Base-by-base conservation (phyloP, 2,888 invertebrate species). In the Tromatobia lineatoria region DNA sequence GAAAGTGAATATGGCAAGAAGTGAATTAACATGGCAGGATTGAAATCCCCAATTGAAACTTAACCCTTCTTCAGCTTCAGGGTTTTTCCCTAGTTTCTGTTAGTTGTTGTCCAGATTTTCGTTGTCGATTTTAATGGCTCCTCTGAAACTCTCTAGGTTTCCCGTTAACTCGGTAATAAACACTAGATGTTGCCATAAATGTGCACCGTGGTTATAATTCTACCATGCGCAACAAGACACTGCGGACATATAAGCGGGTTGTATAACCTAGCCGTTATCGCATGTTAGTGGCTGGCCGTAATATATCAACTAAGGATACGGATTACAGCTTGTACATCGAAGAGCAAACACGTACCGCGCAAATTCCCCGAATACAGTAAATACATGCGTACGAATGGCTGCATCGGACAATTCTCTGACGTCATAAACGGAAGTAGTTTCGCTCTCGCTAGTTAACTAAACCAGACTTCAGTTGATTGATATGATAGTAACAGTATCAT, bases 231-330 rank as follows among this genome's bases (percentile, higher is more conserved):
- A 13, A 54, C 54, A 54, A 23, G 11, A 20, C 54, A 50, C 54
- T 50, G 45, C 11, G 50, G 3, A 64, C 34, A 7, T 13, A 64
- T 50, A 75, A 75, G 64, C 64, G 45, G 52, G 50, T 47, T 64
- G 59, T 52, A 64, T 64, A 75, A 74, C 47, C 50, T 13, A n/a
- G 20, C 34, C 34, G 47, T 75, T 75, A 64, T 25, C 34, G 34
- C 74, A 64, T 61, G 74, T 75, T 75, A 50, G 50, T n/a, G 50
- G 47, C 34, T 34, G 38, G 50, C 74, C 74, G 13, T 75, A 61
- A 64, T 75, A 64, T 20, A 10, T 23, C 23, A 20, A 64, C 64
- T 20, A 61, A 64, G 50, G 50, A 34, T 64, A 52, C 52, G 23
- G 34, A 59, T 64, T 75, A 64, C 50, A 54, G 23, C 3, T 23